phyloP scores from a whole-genome alignment of 2,797 vertebrate species.

The Odontamblyopus lacepedii region DNA sequence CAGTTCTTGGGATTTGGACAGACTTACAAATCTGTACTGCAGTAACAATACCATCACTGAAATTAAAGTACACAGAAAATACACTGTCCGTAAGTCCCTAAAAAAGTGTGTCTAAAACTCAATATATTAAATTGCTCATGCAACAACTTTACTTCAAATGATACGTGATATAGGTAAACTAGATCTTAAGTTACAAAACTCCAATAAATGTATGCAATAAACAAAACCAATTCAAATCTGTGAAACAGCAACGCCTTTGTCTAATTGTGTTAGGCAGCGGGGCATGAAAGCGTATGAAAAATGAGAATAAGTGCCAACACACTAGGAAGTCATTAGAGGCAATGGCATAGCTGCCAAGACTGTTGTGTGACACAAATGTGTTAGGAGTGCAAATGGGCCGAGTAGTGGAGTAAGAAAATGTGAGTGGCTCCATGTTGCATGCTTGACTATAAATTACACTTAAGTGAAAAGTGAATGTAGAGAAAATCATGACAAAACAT shows the following conservation, averaged over 20 bases:
- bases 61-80: not conserved
- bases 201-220: not conserved
- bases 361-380: not conserved
- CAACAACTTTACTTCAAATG: not conserved
- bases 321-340: slow-evolving; percentile 6
- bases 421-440: not conserved
- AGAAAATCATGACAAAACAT: slow-evolving; percentile 52
- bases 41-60: not conserved
- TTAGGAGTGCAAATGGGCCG: slow-evolving; percentile 11
- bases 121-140: not conserved
- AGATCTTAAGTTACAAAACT: not conserved
- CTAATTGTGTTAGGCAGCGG: slow-evolving; percentile 6
- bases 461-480: slow-evolving; percentile 5
- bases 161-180: not conserved
- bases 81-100: not conserved
- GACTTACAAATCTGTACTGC: not conserved
- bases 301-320: slow-evolving; percentile 20
- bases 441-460: slow-evolving; percentile 21
- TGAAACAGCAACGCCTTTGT: slow-evolving; percentile 7
- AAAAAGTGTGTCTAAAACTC: too few relatives aligned
- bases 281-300: not conserved
- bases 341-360: not conserved
- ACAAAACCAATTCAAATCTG: not conserved
- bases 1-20: slow-evolving; percentile 17
- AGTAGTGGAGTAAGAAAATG: slow-evolving; percentile 9